A percentile compares a stretch with the other conserved stretches of the same genome.
Conservation (phyloP, 2,888 invertebrate genomes). For the Torymus tubicola region DNA sequence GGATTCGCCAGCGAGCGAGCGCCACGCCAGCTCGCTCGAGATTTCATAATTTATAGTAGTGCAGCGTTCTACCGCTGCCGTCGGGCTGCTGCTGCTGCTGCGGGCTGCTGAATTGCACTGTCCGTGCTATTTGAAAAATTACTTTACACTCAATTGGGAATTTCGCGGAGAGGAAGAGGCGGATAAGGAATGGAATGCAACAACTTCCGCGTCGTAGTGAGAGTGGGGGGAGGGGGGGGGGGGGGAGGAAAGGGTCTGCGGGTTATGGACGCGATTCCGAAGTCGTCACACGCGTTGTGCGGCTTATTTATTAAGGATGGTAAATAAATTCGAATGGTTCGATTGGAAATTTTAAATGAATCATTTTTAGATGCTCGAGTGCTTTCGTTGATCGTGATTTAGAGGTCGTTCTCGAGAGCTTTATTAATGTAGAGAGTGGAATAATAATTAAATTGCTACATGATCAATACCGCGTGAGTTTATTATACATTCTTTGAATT, state of each 20-base stretch:
- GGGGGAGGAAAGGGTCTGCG: background rate
- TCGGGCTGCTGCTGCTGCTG: background rate
- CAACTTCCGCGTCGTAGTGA: constrained; percentile 11
- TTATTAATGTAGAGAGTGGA: no score
- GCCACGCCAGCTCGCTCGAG: background rate
- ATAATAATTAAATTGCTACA: no score
- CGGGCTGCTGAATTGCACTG: constrained; percentile 39
- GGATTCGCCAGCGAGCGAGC: background rate
- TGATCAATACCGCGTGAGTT: no score
- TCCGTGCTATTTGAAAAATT: constrained; percentile 53
- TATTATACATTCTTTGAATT: no score
- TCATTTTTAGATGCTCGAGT: no score
- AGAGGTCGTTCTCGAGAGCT: no score
- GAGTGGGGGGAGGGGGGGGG: background rate
- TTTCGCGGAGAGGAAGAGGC: constrained; percentile 37
- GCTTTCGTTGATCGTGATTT: no score
- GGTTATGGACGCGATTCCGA: background rate
- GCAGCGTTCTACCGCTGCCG: background rate
- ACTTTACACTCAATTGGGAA: constrained; percentile 53
- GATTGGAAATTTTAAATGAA: no score
- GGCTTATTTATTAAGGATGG: background rate
- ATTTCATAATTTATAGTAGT: constrained; percentile 49
- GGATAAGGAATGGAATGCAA: constrained; percentile 34
- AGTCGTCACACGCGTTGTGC: background rate
- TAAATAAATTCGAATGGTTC: no score